Base-by-base conservation (phyloP, 1,140 invertebrate species). In the Listronotus oregonensis region DNA sequence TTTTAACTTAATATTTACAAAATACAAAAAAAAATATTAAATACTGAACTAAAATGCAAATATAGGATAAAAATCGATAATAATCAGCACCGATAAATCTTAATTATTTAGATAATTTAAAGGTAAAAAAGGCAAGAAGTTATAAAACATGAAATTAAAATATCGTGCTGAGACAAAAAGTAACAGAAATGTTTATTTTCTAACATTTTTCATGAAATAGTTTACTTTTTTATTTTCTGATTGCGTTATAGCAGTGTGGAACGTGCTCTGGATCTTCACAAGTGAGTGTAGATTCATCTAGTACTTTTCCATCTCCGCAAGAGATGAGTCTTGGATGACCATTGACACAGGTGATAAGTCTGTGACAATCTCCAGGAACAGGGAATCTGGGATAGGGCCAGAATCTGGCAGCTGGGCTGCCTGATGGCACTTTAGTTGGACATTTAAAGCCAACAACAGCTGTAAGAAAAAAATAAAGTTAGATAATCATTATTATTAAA, bases 381-480 rank as follows among this genome's bases (percentile, higher is more conserved):
- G 92, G 82, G 82, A 92, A 96, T 62, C 93, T 85, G 10, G 94
- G 94, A 84, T 88, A 95, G 0, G 94, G 94, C 88, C 91, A 92
- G 84, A 95, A 97, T 77, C 90, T 90, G 64, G 91, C 90, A 17
- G 91, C 86, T 66, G 89, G 82, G 40, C 89, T 87, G 73, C 89
- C 83, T n/a, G 89, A 83, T 64, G 91, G 90, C 39, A 92, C 85
- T 76, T 93, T 91, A 0, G 86, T 85, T 9, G 93, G 93, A 71
- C 91, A 93, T 72, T 90, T 92, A 82, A 93, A 93, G 58, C 90
- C 90, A 54, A 92, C 86, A 51, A 93, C 86, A 70, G 87, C 88
- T 90, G 79, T 31, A 78, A 79, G 60, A 15, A 60, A 64, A 56
- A 67, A 66, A 59, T 17, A 37, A 64, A n/a, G n/a, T n/a, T n/a